Conservation (phyloP, 2,797 vertebrate species). For the Acestrorhynchus altus region DNA sequence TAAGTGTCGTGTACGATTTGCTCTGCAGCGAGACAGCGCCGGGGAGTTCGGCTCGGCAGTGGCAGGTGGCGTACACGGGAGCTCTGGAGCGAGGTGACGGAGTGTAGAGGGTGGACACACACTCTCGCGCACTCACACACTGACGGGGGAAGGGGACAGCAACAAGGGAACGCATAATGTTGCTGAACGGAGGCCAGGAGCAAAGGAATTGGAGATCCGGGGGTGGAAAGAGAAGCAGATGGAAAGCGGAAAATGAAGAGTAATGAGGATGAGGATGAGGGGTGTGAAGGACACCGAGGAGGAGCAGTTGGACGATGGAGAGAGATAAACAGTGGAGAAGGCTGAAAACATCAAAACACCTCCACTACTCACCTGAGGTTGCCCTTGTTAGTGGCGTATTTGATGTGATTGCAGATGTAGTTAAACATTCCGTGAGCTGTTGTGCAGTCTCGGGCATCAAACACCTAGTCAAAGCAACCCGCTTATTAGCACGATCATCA, state of each 20-base stretch:
- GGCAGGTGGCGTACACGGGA: conserved; percentile 42
- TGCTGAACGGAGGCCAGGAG: neutral
- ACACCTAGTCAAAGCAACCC: conserved; percentile 80
- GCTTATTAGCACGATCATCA: conserved; percentile 24
- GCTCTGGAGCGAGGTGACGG: conserved; percentile 21
- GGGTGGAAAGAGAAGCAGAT: neutral
- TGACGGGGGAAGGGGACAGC: neutral
- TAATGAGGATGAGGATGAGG: conserved; percentile 1
- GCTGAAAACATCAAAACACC: neutral
- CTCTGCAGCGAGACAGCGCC: conserved; percentile 22
- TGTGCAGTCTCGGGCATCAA: conserved; percentile 96
- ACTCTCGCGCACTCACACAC: neutral
- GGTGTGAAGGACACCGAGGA: conserved; percentile 54
- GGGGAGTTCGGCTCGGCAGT: conserved; percentile 18
- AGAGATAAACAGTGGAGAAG: conserved; percentile 12
- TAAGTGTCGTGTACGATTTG: conserved; percentile 74
- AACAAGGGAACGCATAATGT: neutral
- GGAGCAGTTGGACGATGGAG: conserved; percentile 23
- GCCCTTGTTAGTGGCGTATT: conserved; percentile 98
- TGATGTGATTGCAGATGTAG: conserved; percentile 98
- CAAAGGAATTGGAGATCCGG: neutral
- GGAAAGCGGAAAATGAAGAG: neutral
- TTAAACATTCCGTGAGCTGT: conserved; percentile 98
- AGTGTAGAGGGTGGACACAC: neutral
- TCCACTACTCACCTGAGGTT: conserved; percentile 88